Evolutionary conservation across 2,113 vertebrate species (phyloP).

Genomic region (Catharus fuscescens): DNA sequence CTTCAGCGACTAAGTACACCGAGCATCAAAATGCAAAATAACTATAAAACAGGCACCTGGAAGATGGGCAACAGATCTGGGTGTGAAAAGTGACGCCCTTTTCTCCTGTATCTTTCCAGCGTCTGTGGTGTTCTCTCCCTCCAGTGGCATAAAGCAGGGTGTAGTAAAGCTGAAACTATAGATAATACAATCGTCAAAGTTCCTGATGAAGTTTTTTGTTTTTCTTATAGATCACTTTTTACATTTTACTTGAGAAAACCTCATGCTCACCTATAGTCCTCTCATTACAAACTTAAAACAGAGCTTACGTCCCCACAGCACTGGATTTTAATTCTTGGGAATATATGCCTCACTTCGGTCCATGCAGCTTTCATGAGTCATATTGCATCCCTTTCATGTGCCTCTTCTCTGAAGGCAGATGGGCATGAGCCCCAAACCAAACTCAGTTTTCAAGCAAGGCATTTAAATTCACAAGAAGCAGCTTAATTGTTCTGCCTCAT

Average conservation of each 20-base stretch:
- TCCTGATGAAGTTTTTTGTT: not conserved
- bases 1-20: not conserved
- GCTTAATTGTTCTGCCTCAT: conserved; percentile 44
- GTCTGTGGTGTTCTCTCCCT: not conserved
- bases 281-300: not conserved
- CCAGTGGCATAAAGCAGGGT: not conserved
- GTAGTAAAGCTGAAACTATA: not conserved
- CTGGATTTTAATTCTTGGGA: not conserved
- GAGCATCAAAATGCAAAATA: not conserved
- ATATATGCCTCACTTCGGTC: not conserved
- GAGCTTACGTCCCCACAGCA: not conserved
- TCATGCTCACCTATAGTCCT: not conserved
- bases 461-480: not conserved
- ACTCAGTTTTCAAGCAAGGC: conserved; percentile 1
- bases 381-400: not conserved
- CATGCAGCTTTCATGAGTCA: not conserved
- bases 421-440: conserved; percentile 20
- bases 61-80: not conserved
- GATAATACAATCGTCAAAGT: not conserved
- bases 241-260: not conserved
- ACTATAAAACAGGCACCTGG: not conserved
- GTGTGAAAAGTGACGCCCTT: not conserved
- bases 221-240: not conserved
- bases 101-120: not conserved
- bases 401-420: conserved; percentile 13